Evolutionary conservation across 1,140 invertebrate genomes (phyloP), one percentile per base, ranked within the genome.

Genomic region (Plectus sambesii): DNA sequence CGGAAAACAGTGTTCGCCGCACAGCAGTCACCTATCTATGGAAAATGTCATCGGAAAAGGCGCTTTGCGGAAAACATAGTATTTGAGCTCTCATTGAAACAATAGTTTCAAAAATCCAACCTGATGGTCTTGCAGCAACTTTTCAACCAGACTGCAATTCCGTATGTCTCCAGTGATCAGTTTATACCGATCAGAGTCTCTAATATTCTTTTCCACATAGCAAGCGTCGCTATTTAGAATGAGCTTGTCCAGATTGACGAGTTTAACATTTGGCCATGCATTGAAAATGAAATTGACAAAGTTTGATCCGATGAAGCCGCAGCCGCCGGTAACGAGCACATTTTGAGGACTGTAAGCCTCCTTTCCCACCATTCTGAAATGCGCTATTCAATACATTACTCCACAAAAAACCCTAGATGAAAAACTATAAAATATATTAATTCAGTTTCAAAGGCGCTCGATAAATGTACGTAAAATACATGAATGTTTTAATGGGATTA

Each of bases 211-310:
- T 2, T 42, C 23, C n/a, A 67, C 61, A 53, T 67, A 63, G 19
- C 61, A 61, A 2, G 55, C 49, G 42, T 67, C 64, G 46, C 59
- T 63, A 43, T 67, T 66, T 9, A 67, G 45, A 46, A 67, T 67
- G 15, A 67, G 42, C 42, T 67, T 67, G 49, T 67, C 64, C 2
- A 67, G 36, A 29, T 68, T 68, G n/a, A 69, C 61, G 52, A 67
- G 56, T 6, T 55, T 51, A 19, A 42, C 38, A 0, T 37, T 20
- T 1, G 55, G 52, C 64, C 66, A 67, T 2, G 54, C 61, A 3
- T 19, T 3, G 33, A 56, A 59, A 23, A 60, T 53, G 42, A 43
- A 68, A 29, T 67, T 67, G 5, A 67, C 40, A 25, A 69, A 68
- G 37, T 67, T 67, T 0, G 64, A 60, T 1, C 64, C 64, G 29